Evolutionary conservation across 92 coral and sea anemone genomes (phyloP), one percentile per base, ranked within the genome.

Genomic region (Porites cylindrica): DNA sequence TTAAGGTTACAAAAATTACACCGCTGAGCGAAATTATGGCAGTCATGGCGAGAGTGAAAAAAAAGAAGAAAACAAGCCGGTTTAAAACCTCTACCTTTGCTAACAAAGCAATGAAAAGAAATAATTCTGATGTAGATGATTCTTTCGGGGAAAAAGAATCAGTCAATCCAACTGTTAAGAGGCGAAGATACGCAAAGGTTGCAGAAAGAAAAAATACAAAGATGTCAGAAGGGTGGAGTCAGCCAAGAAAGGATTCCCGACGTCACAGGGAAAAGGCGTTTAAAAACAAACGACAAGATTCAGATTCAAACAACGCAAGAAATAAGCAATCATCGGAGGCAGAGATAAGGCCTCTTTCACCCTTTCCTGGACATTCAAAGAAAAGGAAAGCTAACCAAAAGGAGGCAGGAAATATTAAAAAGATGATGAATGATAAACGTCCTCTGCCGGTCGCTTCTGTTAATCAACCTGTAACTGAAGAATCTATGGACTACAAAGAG

Each of bases 401-500:
- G 47, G 20, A 17, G 7, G 8, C 66, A 11, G 66, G 8, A 11
- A 18, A 16, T 62, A 20, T 16, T 16, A 11, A 14, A 16, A 18
- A 16, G 19, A 62, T 62, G 21, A 13, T 14, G 38, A 76, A 7
- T 58, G 67, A 1, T 24, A 76, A 21, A 63, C 21, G 67, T 23
- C 67, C 80, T 56, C 29, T 76, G 59, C 53, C 67, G 9, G 64
- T 75, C 64, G 12, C 63, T 10, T 47, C 78, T 21, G 20, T 75
- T 1, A 23, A 14, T 24, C 21, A 16, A 26, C 67, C 26, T 3
- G 19, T 63, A 76, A 4, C 52, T 56, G 67, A 54, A 24, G 62
- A 17, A 9, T 17, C 20, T 14, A 76, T n/a, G 43, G 52, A 29
- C 20, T 5, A 18, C 14, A 10, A 24, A 1, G 13, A 58, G 13